Conservation (phyloP, 2,113 vertebrate species). For the Podocnemis expansa region DNA sequence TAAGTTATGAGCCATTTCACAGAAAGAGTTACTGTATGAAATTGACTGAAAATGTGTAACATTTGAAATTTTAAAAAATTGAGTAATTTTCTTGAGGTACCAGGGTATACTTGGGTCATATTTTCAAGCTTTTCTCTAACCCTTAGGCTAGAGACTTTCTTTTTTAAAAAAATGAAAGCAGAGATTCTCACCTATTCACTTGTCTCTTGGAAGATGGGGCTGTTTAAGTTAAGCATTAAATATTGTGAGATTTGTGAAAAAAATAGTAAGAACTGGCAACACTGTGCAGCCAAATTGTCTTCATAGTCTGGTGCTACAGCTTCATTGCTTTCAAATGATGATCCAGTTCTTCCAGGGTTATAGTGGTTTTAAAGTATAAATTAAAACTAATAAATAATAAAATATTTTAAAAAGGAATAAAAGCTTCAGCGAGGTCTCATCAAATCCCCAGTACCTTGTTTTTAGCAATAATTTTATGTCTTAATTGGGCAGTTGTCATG, state of each 20-base stretch:
- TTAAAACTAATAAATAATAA: neutral
- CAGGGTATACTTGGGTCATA: neutral
- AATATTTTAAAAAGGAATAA: too few species aligned
- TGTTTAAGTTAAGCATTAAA: slow-evolving; percentile 48
- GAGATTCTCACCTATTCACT: slow-evolving; percentile 11
- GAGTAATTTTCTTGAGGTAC: neutral
- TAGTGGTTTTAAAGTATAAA: slow-evolving; percentile 40
- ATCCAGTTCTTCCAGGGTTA: slow-evolving; percentile 40
- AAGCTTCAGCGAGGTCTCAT: too few species aligned
- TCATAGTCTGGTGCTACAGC: slow-evolving; percentile 32
- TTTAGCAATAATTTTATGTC: too few species aligned
- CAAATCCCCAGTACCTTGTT: too few species aligned
- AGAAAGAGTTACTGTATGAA: neutral
- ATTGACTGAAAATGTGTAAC: neutral
- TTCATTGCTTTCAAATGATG: slow-evolving; percentile 54
- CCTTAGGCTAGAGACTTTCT: neutral
- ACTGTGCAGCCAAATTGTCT: slow-evolving; percentile 43
- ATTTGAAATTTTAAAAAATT: neutral
- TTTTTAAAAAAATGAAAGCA: neutral
- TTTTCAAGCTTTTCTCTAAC: slow-evolving; percentile 20
- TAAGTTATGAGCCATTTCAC: neutral
- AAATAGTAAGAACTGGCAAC: slow-evolving; percentile 45
- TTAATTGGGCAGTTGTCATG: too few species aligned
- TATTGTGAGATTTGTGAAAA: slow-evolving; percentile 9
- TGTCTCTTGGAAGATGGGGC: neutral